These are phyloP conservation scores for Nilaparvata lugens DNA, from an alignment of 1,140 invertebrate genomes.

Conservation along the genomic window DNA sequence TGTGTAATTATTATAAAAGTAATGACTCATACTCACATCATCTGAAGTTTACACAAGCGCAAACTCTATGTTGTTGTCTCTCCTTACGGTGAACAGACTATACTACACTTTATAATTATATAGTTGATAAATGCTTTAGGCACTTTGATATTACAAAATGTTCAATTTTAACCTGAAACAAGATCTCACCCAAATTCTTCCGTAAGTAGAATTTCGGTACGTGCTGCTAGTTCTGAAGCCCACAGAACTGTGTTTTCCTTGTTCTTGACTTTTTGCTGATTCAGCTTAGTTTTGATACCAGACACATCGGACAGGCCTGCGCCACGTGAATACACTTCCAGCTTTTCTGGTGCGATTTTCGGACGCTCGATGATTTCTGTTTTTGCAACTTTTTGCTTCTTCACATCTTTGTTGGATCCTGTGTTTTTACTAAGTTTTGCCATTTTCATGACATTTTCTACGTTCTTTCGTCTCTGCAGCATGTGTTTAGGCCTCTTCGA, in stretches of 20 bases:
- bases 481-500: not conserved
- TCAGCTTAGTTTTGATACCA: constrained; percentile 50
- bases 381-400: not conserved
- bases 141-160: not conserved
- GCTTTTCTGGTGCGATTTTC: constrained; percentile 26
- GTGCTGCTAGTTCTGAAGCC: constrained; percentile 61
- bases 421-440: not conserved
- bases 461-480: not conserved
- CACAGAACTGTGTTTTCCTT: constrained; percentile 56
- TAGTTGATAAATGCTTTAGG: not conserved
- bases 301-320: constrained; percentile 43
- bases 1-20: not conserved
- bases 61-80: no score
- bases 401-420: not conserved
- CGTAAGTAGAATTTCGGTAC: constrained; percentile 63
- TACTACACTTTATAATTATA: not conserved
- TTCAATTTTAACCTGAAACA: not conserved
- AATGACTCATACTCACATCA: not conserved
- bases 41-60: no score
- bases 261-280: constrained; percentile 49
- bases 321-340: constrained; percentile 52
- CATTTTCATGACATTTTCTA: not conserved
- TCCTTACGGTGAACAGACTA: no score
- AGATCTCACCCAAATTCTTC: constrained; percentile 59
- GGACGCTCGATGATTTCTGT: constrained; percentile 2